Evolutionary conservation across 2,888 invertebrate species (phyloP).

Genomic region (Philonicus albiceps): DNA sequence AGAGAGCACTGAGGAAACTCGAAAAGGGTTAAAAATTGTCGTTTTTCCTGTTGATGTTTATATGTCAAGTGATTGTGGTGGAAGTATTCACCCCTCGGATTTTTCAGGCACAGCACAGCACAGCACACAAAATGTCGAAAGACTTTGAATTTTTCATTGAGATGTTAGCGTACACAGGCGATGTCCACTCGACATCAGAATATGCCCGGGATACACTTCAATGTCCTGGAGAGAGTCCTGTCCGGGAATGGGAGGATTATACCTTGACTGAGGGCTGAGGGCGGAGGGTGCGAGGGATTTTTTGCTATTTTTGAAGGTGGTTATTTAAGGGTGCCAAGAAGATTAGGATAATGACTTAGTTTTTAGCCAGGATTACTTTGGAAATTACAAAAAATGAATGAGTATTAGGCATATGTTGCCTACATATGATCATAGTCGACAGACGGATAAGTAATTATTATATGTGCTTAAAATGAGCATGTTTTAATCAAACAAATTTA

Average conservation of each 20-base stretch:
- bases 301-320: not conserved
- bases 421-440: not conserved
- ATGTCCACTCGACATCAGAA: slow-evolving; percentile 27
- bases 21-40: slow-evolving; percentile 27
- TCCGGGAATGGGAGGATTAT: not conserved
- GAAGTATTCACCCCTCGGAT: slow-evolving; percentile 26
- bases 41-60: slow-evolving; percentile 37
- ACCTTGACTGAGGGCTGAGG: not conserved
- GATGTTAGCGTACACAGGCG: slow-evolving; percentile 32
- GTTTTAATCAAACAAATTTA: too few relatives aligned
- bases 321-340: slow-evolving; percentile 23
- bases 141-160: slow-evolving; percentile 40
- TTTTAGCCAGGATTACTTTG: slow-evolving; percentile 23
- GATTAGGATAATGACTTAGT: slow-evolving; percentile 29
- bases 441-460: too few relatives aligned
- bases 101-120: not conserved
- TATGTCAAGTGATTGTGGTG: slow-evolving; percentile 39
- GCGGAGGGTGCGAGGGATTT: not conserved
- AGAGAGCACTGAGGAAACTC: not conserved
- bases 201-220: not conserved
- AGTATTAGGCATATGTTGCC: not conserved
- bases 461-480: too few relatives aligned
- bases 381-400: not conserved
- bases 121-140: slow-evolving; percentile 35
- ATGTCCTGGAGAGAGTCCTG: not conserved